Evolutionary conservation across 92 coral and sea anemone genomes (phyloP).

Genomic region (Parazoanthus swiftii): DNA sequence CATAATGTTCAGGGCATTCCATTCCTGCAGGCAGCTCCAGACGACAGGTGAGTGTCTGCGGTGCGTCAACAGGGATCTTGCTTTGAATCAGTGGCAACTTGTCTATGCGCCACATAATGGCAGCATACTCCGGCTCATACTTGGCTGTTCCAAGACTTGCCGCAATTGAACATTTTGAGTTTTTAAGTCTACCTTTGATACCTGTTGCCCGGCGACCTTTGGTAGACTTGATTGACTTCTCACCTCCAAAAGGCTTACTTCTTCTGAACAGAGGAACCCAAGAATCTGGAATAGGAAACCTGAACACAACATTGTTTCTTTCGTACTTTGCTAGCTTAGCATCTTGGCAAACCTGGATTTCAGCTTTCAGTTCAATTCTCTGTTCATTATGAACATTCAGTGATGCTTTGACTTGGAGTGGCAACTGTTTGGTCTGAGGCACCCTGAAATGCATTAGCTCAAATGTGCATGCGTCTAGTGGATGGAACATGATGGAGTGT

Average conservation of each 20-base stretch:
- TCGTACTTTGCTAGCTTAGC: constrained; percentile 88
- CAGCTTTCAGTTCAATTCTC: constrained; percentile 86
- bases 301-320: constrained; percentile 84
- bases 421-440: constrained; percentile 80
- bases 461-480: constrained; percentile 97
- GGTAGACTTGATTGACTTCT: constrained; percentile 93
- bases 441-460: constrained; percentile 98
- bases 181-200: constrained; percentile 82
- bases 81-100: constrained; percentile 86
- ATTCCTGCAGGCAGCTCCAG: constrained; percentile 80
- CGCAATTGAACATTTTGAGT: constrained; percentile 82
- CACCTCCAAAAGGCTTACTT: constrained; percentile 79
- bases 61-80: constrained; percentile 94
- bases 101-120: constrained; percentile 90
- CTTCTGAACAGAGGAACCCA: constrained; percentile 97
- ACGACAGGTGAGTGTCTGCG: constrained; percentile 79
- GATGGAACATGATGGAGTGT: constrained; percentile 87
- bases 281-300: constrained; percentile 93
- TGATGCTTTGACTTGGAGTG: constrained; percentile 73
- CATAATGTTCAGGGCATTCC: constrained; percentile 84
- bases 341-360: constrained; percentile 92
- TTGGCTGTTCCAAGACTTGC: constrained; percentile 89
- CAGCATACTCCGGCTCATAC: constrained; percentile 90
- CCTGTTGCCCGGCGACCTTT: constrained; percentile 82
- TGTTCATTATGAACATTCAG: constrained; percentile 81